Evolutionary conservation across 2,797 vertebrate genomes (phyloP), one percentile per base, ranked within the genome.

Genomic region (Sebastes matsubarae): DNA sequence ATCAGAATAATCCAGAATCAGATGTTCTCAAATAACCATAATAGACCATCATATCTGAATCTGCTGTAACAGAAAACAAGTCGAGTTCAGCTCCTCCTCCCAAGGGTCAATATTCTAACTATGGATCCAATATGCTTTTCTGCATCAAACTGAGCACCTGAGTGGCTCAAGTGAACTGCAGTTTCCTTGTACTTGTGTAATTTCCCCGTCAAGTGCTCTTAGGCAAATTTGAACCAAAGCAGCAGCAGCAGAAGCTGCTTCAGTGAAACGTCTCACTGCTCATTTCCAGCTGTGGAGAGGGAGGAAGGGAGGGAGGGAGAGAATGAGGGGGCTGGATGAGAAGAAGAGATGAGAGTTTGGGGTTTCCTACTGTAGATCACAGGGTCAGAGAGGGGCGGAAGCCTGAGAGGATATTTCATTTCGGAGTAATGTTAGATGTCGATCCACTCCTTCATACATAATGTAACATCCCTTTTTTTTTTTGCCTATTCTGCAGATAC

Each of bases 321-420:
- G 60, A 27, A 24, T 1, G 3, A 58, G 79, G 72, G 27, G 52
- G 75, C 32, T 22, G 81, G 59, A 61, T 60, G 65, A 81, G 55
- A 38, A 5, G 36, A 34, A 34, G 68, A 75, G 70, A 84, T 67
- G 81, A 84, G 88, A 81, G 82, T 87, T 83, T 77, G 86, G 82
- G 83, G 72, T 88, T 90, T 91, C 80, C 89, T 69, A 20, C 68
- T 73, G 79, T 75, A 91, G 74, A 89, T 89, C 85, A 78, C 88
- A 90, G 87, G 80, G 85, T 85, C 75, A 83, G 75, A 67, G 75
- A 60, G 50, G 13, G 55, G 30, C 18, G 73, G 68, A 58, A 16
- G 79, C 67, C 73, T 58, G 75, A 42, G 66, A 82, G 71, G 81
- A 71, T 69, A 34, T 85, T 72, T 85, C 77, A 86, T 87, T 72